phyloP scores from a whole-genome alignment of 1,140 invertebrate species.

The Neodiprion fabricii region DNA sequence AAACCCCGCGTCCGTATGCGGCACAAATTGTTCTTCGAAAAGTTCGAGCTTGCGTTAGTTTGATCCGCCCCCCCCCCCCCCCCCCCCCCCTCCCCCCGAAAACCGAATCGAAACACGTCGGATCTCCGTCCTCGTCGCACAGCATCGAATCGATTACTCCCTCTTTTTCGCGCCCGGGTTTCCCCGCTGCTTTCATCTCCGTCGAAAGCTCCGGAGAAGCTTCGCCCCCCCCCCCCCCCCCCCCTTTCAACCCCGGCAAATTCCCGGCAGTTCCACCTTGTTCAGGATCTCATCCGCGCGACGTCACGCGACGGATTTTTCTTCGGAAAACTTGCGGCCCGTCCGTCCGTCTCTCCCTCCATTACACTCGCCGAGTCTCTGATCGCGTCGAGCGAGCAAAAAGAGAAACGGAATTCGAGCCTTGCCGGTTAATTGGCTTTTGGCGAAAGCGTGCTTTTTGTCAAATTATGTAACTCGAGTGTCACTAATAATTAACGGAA shows the following conservation, averaged over 20 bases:
- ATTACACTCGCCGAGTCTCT: neutral
- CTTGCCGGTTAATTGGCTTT: no score
- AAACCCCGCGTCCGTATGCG: neutral
- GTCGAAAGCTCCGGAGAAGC: neutral
- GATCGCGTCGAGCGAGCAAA: no score
- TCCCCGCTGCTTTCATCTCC: neutral
- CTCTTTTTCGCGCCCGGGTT: neutral
- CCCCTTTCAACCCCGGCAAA: neutral
- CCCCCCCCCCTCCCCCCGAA: neutral
- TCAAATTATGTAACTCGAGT: no score
- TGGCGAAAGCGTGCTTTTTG: no score
- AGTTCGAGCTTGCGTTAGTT: neutral
- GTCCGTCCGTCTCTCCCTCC: no score
- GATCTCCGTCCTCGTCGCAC: neutral
- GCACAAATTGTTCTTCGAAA: neutral
- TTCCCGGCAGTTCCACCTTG: neutral
- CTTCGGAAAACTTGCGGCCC: constrained; percentile 1
- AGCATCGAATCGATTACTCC: neutral
- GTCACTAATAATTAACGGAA: no score
- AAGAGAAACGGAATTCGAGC: no score
- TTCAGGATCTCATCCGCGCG: no score
- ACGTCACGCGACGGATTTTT: neutral
- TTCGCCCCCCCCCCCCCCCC: neutral
- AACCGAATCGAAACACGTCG: neutral
- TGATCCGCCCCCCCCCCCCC: no score